A percentile compares a stretch with the other conserved stretches of the same genome.
These are phyloP conservation scores for Fregetta grallaria DNA, from an alignment of 2,113 vertebrate genomes.

Conservation along the genomic window DNA sequence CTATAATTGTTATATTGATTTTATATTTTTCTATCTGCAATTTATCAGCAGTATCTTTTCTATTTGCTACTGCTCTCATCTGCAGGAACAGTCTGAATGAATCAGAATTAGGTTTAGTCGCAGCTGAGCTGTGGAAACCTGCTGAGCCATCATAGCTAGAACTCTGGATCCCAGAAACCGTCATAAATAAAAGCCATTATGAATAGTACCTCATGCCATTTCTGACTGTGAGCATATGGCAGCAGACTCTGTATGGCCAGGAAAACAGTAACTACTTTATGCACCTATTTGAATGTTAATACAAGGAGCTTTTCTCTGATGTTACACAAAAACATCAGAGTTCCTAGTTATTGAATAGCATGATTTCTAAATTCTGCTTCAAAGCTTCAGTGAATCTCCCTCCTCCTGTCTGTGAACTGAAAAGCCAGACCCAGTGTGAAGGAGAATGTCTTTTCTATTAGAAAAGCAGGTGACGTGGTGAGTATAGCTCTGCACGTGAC, in stretches of 20 bases:
- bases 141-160: constrained; percentile 49
- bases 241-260: constrained; percentile 4
- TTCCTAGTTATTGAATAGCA: neutral
- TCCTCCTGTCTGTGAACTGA: neutral
- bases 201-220: constrained; percentile 56
- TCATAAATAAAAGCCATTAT: constrained; percentile 71
- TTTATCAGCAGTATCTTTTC: constrained; percentile 27
- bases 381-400: neutral
- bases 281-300: constrained; percentile 35
- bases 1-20: constrained; percentile 38
- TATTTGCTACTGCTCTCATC: neutral
- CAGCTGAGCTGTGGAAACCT: constrained; percentile 37
- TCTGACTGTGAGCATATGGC: constrained; percentile 58
- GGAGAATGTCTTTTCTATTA: neutral
- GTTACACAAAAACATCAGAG: neutral
- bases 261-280: constrained; percentile 51
- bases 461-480: rapidly evolving
- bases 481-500: neutral
- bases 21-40: constrained; percentile 31
- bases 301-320: constrained; percentile 2
- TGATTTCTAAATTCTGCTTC: neutral
- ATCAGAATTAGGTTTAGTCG: constrained; percentile 45
- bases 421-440: neutral
- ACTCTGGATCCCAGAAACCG: constrained; percentile 45
- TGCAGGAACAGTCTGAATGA: constrained; percentile 30